A percentile compares a stretch with the other conserved stretches of the same genome.
Conservation (phyloP, 2,888 invertebrate genomes). For the Coecobrya sp. region DNA sequence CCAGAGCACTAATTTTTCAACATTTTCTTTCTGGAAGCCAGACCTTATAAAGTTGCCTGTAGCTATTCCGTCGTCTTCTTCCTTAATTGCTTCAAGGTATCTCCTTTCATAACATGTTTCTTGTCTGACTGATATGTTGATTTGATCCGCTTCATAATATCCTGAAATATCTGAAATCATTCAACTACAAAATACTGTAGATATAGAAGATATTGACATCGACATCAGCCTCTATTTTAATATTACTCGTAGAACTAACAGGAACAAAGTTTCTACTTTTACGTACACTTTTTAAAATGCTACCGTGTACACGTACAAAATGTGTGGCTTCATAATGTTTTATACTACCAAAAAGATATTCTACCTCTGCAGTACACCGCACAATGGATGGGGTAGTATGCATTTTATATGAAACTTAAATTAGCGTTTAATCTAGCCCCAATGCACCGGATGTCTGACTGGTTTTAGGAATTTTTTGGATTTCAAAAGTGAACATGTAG, state of each 20-base stretch:
- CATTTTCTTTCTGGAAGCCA: slow-evolving; percentile 57
- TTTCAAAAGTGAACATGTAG: background rate
- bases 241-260: no score
- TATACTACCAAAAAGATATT: no score
- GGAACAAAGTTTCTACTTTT: no score
- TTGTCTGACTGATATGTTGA: background rate
- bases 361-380: no score
- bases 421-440: slow-evolving; percentile 57
- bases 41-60: slow-evolving; percentile 26
- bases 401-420: background rate
- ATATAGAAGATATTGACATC: background rate
- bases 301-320: no score
- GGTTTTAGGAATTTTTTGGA: slow-evolving; percentile 76
- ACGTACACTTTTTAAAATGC: background rate
- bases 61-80: slow-evolving; percentile 42
- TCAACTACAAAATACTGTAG: background rate
- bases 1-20: background rate
- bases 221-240: background rate
- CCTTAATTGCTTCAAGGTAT: slow-evolving; percentile 60
- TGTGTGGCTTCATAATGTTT: no score
- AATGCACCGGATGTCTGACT: slow-evolving; percentile 76
- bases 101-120: slow-evolving; percentile 55
- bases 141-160: background rate
- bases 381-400: background rate
- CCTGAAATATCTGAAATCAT: background rate